Percentiles rank a stretch among this genome's conserved stretches.
Conservation (phyloP, 2,797 vertebrate species). For the Rhinatrema bivittatum region DNA sequence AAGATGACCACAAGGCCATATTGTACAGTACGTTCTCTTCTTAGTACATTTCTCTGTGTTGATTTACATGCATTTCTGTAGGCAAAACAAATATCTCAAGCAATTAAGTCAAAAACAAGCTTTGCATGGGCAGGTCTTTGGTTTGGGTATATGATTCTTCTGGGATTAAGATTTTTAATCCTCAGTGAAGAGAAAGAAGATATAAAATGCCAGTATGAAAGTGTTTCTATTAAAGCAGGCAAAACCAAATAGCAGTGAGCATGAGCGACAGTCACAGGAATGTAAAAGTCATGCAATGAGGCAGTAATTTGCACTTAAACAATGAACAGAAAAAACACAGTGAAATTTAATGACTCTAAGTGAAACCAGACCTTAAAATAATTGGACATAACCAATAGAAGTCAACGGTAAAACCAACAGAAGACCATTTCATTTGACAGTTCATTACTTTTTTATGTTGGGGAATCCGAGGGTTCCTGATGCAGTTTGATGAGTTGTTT, state of each 20-base stretch:
- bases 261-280: constrained; percentile 39
- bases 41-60: too few species aligned
- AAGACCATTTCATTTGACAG: constrained; percentile 2
- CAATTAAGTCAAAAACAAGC: constrained; percentile 1
- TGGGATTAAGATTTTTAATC: not conserved
- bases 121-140: not conserved
- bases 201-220: constrained; percentile 20
- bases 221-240: constrained; percentile 32
- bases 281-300: constrained; percentile 35
- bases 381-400: constrained; percentile 6
- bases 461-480: not conserved
- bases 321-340: constrained; percentile 48
- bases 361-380: constrained; percentile 54
- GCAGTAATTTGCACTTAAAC: constrained; percentile 46
- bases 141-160: constrained; percentile 4
- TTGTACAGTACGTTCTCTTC: too few species aligned
- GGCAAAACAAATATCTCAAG: not conserved
- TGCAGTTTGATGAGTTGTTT: not conserved
- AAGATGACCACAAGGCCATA: too few species aligned
- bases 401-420: constrained; percentile 8
- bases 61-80: too few species aligned
- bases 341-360: constrained; percentile 54
- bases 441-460: not conserved
- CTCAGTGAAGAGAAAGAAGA: constrained; percentile 11
- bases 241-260: constrained; percentile 34